Evolutionary conservation across 2,113 vertebrate species (phyloP).

Genomic region (Microtus oregoni): DNA sequence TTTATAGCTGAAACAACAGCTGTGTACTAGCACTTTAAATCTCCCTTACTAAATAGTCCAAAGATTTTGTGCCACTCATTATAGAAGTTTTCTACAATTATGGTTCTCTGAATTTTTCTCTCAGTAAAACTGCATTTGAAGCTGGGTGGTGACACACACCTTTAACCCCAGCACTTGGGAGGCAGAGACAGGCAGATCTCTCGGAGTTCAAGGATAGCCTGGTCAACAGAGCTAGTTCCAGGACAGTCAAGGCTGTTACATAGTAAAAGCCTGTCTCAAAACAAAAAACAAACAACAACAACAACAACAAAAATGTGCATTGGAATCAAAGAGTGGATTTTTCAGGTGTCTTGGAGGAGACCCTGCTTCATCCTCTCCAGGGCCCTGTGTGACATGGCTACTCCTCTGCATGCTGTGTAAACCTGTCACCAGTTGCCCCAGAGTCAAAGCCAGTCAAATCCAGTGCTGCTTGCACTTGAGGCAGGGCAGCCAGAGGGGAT

Average conservation of each 20-base stretch:
- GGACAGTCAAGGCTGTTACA: background rate
- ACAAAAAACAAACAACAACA: background rate
- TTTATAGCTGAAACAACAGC: background rate
- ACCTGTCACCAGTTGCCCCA: rapidly evolving
- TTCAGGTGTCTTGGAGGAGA: background rate
- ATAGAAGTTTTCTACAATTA: background rate
- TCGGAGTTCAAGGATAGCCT: background rate
- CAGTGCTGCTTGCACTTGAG: rapidly evolving
- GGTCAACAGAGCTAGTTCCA: background rate
- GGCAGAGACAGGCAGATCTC: background rate
- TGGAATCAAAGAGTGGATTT: background rate
- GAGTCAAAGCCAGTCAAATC: background rate
- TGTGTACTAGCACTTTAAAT: background rate
- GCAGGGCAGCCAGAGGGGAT: background rate
- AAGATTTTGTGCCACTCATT: background rate
- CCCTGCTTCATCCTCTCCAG: background rate
- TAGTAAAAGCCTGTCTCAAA: background rate
- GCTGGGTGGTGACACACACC: background rate
- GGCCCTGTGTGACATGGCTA: rapidly evolving
- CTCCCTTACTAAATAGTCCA: background rate
- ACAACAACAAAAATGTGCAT: background rate
- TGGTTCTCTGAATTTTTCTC: background rate
- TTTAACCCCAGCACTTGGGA: background rate
- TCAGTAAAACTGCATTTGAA: background rate
- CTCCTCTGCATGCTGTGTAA: background rate